These are phyloP conservation scores for Sphenodon punctatus DNA, from an alignment of 2,797 vertebrate genomes.

Conservation along the genomic window DNA sequence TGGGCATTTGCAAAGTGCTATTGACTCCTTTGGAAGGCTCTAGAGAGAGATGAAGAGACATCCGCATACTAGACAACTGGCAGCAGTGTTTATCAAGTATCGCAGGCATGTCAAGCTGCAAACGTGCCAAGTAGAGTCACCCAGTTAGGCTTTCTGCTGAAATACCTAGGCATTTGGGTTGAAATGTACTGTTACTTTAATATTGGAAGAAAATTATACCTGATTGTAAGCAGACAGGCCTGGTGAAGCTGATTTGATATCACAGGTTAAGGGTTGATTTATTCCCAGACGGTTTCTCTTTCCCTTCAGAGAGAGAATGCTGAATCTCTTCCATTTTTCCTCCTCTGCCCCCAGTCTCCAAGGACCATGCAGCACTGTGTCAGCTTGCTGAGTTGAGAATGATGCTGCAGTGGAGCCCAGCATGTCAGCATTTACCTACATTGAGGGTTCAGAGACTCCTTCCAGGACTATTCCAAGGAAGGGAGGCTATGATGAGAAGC, in stretches of 20 bases:
- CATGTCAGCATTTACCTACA: background rate
- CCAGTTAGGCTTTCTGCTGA: background rate
- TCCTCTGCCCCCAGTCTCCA: no score
- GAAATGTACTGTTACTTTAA: rapidly evolving
- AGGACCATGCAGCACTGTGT: no score
- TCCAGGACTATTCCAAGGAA: rapidly evolving
- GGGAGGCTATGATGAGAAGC: background rate
- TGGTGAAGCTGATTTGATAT: background rate
- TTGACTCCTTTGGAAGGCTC: no score
- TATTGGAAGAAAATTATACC: background rate
- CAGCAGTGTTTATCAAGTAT: no score
- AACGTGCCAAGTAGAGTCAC: background rate
- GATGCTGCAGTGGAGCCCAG: background rate
- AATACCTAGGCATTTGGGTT: background rate
- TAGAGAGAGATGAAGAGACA: no score
- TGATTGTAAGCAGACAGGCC: background rate
- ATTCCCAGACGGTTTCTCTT: no score
- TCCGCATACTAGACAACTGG: no score
- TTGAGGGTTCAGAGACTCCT: background rate
- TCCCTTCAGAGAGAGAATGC: no score
- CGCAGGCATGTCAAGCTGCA: background rate
- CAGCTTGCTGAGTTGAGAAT: no score
- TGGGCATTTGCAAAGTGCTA: no score
- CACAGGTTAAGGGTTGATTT: no score
- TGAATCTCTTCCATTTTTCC: no score